phyloP scores from a whole-genome alignment of 2,888 invertebrate species.

The Asteroscopus sphinx region DNA sequence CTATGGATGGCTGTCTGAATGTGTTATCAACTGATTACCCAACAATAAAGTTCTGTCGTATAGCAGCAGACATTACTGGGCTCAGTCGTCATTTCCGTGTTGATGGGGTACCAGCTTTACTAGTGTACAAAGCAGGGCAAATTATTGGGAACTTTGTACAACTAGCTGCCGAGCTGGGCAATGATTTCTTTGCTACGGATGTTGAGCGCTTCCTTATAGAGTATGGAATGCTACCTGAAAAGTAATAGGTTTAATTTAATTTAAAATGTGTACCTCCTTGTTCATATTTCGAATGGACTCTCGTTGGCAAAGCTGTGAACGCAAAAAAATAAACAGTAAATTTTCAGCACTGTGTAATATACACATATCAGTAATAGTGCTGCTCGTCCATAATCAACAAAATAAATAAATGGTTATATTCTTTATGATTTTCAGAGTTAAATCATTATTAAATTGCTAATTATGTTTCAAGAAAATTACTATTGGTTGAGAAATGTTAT shows the following conservation, averaged over 20 bases:
- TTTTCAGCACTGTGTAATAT: too few relatives aligned
- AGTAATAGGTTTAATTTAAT: constrained; percentile 71
- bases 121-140: constrained; percentile 97
- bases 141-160: constrained; percentile 98
- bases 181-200: constrained; percentile 97
- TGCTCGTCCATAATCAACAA: too few relatives aligned
- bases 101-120: constrained; percentile 96
- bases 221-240: constrained; percentile 94
- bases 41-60: constrained; percentile 96
- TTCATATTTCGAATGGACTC: too few relatives aligned
- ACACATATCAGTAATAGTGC: too few relatives aligned
- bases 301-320: too few relatives aligned
- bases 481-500: not conserved
- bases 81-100: constrained; percentile 96
- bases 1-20: constrained; percentile 95
- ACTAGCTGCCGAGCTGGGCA: constrained; percentile 95
- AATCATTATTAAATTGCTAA: not conserved
- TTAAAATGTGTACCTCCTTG: constrained; percentile 13
- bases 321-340: too few relatives aligned
- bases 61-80: constrained; percentile 94
- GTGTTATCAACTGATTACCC: constrained; percentile 94
- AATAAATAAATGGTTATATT: too few relatives aligned
- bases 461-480: not conserved
- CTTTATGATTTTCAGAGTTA: not conserved
- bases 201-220: constrained; percentile 97